Conservation (phyloP, 2,797 vertebrate species). For the Lepidocolaptes lacrymiger region DNA sequence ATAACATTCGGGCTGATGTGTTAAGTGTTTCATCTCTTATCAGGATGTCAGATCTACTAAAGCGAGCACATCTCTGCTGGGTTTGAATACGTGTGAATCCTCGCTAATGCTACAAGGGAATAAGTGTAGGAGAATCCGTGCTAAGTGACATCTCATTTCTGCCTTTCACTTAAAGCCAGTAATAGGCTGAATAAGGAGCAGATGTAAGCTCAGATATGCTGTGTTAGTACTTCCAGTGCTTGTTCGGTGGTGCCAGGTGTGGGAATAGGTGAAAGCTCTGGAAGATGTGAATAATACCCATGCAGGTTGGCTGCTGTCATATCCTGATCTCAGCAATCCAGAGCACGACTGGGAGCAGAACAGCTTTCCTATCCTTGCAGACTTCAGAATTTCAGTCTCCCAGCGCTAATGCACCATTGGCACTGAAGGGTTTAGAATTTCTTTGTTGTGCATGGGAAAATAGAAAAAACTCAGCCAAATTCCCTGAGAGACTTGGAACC, state of each 20-base stretch:
- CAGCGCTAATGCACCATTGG: not conserved
- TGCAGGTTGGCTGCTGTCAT: not conserved
- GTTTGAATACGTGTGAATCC: not conserved
- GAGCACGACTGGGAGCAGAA: not conserved
- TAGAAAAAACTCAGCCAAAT: not conserved
- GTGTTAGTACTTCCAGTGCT: not conserved
- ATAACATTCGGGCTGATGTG: not conserved
- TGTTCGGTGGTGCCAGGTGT: not conserved
- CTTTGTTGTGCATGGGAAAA: not conserved
- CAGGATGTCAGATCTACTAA: slow-evolving; percentile 14
- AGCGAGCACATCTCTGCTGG: not conserved
- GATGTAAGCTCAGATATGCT: slow-evolving; percentile 31
- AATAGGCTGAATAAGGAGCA: slow-evolving; percentile 19
- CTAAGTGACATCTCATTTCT: slow-evolving; percentile 47
- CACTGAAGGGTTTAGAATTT: not conserved
- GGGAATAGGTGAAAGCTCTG: not conserved
- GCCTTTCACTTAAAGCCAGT: slow-evolving; percentile 14
- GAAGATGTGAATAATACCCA: not conserved
- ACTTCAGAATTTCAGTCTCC: not conserved
- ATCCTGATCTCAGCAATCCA: not conserved
- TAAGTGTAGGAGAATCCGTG: not conserved
- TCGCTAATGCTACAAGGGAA: slow-evolving; percentile 7
- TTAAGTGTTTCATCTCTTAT: slow-evolving; percentile 5
- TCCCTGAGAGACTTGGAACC: not conserved
- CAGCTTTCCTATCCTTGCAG: not conserved